These are phyloP conservation scores for Acromyrmex echinatior DNA, from an alignment of 1,140 invertebrate species.

Conservation along the genomic window DNA sequence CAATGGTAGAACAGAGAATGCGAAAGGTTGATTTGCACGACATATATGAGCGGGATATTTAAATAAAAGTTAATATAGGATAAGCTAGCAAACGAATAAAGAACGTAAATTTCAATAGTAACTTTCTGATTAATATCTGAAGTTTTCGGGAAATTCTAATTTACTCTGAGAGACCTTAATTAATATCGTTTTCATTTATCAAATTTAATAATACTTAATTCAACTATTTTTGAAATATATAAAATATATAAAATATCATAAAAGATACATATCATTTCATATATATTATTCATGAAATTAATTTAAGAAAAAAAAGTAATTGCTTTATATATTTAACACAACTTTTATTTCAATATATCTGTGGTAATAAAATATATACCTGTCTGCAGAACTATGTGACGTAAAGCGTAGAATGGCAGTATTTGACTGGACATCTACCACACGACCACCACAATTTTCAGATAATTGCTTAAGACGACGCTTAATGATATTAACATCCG, in stretches of 20 bases:
- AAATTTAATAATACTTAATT: not conserved
- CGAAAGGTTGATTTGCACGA: slow-evolving; percentile 27
- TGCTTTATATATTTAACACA: not conserved
- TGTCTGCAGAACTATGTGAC: slow-evolving; percentile 90
- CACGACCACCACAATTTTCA: slow-evolving; percentile 93
- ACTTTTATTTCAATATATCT: slow-evolving; percentile 8
- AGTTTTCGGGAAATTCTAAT: not conserved
- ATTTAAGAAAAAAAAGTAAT: not conserved
- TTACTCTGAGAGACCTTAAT: not conserved
- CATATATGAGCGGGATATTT: slow-evolving; percentile 51
- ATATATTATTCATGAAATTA: not conserved
- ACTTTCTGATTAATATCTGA: not conserved
- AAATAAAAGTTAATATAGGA: slow-evolving; percentile 34
- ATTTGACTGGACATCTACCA: slow-evolving; percentile 89
- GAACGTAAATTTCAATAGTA: not conserved
- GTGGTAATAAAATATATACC: slow-evolving; percentile 86
- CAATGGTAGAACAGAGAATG: slow-evolving; percentile 27
- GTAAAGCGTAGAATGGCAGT: slow-evolving; percentile 91
- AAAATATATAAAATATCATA: no score
- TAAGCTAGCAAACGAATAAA: not conserved
- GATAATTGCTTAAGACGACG: slow-evolving; percentile 90
- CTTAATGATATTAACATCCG: slow-evolving; percentile 85
- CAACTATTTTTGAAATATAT: not conserved
- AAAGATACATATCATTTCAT: not conserved
- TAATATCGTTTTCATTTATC: not conserved